Conservation (phyloP, 2,888 invertebrate species). For the Cataglyphis albicans region DNA sequence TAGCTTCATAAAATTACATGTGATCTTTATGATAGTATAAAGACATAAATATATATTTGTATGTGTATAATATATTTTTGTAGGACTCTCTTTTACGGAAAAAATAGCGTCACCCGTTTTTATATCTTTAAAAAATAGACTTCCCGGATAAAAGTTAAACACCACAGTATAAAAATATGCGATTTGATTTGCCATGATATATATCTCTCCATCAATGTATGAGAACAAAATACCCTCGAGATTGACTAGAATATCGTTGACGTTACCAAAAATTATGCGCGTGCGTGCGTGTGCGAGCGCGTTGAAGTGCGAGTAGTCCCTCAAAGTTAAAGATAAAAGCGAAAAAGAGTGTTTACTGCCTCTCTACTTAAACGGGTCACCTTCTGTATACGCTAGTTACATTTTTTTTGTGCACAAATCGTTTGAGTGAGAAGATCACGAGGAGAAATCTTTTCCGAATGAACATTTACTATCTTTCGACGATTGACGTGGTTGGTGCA, state of each 20-base stretch:
- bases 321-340: constrained; percentile 51
- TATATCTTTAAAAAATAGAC: constrained; percentile 26
- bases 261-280: constrained; percentile 6
- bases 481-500: constrained; percentile 39
- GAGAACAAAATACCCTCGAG: neutral
- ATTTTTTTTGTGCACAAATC: constrained; percentile 33
- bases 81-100: constrained; percentile 13
- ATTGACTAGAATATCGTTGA: constrained; percentile 9
- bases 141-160: constrained; percentile 25
- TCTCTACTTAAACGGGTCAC: constrained; percentile 33
- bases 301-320: constrained; percentile 18
- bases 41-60: constrained; percentile 40
- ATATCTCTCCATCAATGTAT: neutral
- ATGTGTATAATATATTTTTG: constrained; percentile 20
- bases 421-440: constrained; percentile 13
- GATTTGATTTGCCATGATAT: constrained; percentile 9
- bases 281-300: constrained; percentile 30
- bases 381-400: constrained; percentile 39
- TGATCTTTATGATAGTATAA: constrained; percentile 26
- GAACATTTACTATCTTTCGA: constrained; percentile 46
- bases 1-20: constrained; percentile 24
- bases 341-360: constrained; percentile 34
- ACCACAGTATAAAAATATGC: neutral
- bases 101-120: constrained; percentile 43
- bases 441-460: constrained; percentile 23